phyloP scores from a whole-genome alignment of 2,113 vertebrate genomes.

The Silurus glanis region DNA sequence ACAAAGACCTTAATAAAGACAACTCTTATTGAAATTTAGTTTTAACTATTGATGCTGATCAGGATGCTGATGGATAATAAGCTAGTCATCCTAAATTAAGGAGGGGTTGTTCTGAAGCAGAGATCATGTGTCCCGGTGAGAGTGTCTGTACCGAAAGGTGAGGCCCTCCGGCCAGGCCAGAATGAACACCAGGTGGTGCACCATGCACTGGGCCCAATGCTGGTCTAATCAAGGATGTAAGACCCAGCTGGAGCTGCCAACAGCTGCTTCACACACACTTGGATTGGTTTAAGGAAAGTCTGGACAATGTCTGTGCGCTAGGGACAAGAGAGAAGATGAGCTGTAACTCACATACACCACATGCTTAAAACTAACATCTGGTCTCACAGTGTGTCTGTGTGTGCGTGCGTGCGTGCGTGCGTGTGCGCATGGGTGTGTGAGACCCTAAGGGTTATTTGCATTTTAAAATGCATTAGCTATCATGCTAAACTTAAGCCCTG shows the following conservation, averaged over 20 bases:
- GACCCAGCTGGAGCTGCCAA: slow-evolving; percentile 72
- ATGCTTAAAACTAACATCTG: slow-evolving; percentile 50
- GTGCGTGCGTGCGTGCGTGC: slow-evolving; percentile 23
- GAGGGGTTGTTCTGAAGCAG: not conserved
- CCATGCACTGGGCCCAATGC: slow-evolving; percentile 67
- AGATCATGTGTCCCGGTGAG: not conserved
- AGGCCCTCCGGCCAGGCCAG: slow-evolving; percentile 63
- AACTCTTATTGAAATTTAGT: too few species aligned
- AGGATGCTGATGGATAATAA: slow-evolving; percentile 1
- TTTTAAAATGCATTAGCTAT: slow-evolving; percentile 56
- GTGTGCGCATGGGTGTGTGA: slow-evolving; percentile 10
- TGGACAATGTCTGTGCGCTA: slow-evolving; percentile 54
- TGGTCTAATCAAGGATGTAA: slow-evolving; percentile 72
- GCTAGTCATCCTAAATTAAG: not conserved
- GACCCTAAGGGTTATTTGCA: slow-evolving; percentile 42
- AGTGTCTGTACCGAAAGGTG: slow-evolving; percentile 66
- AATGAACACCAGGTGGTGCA: slow-evolving; percentile 71
- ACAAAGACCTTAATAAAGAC: not conserved
- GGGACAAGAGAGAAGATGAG: slow-evolving; percentile 54
- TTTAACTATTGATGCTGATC: not conserved
- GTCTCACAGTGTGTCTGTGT: slow-evolving; percentile 41
- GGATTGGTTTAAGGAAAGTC: slow-evolving; percentile 68
- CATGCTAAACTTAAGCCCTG: slow-evolving; percentile 14
- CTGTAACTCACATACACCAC: slow-evolving; percentile 38
- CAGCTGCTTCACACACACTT: slow-evolving; percentile 73